Evolutionary conservation across 2,113 vertebrate species (phyloP).

Genomic region (Recurvirostra avosetta): DNA sequence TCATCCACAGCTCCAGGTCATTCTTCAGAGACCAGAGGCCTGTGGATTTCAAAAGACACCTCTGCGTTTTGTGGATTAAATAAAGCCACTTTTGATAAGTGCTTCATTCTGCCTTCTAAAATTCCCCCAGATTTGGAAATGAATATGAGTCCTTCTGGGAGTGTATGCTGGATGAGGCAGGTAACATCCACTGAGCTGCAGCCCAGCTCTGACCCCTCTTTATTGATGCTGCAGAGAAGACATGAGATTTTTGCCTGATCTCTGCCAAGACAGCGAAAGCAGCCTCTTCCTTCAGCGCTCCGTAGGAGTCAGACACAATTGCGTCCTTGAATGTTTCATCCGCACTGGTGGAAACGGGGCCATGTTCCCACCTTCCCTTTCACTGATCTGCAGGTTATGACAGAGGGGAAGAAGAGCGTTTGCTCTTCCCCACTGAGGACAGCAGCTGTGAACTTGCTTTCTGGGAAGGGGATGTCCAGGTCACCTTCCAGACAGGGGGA

Average conservation of each 20-base stretch:
- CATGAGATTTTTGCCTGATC: not conserved
- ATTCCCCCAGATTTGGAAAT: not conserved
- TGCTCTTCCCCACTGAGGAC: not conserved
- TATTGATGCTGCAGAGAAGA: not conserved
- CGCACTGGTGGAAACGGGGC: not conserved
- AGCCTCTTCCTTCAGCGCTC: not conserved
- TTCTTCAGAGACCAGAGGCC: not conserved
- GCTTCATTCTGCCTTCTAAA: not conserved
- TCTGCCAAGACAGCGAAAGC: not conserved
- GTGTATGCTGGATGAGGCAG: not conserved
- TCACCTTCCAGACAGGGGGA: not conserved
- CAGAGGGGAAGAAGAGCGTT: not conserved
- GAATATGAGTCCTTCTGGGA: not conserved
- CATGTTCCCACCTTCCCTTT: not conserved
- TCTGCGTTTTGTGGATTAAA: not conserved
- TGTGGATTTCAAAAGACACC: not conserved
- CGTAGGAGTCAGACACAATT: not conserved
- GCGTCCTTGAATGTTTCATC: not conserved
- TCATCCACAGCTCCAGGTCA: not conserved
- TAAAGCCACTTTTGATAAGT: not conserved
- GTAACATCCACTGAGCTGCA: not conserved
- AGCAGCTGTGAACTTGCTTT: not conserved
- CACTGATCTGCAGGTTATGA: not conserved
- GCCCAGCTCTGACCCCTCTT: not conserved
- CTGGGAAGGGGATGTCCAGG: not conserved